Percentiles rank a stretch among this genome's conserved stretches.
Conservation (phyloP, 1,140 invertebrate species). For the Drosophila sucinea region DNA sequence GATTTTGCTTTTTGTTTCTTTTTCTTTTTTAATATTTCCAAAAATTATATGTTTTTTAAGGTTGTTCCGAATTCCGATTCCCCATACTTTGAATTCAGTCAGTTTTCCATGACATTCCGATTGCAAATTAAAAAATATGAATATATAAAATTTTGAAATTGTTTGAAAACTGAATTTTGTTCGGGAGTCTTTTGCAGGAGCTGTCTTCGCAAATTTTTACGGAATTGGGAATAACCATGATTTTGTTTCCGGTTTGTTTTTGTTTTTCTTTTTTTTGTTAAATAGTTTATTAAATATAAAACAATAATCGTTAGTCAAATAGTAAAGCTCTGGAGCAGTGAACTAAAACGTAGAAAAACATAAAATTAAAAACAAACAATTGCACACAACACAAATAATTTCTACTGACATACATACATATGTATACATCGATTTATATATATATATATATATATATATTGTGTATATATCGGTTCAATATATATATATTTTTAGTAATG, state of each 20-base stretch:
- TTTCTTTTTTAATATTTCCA: conserved; percentile 11
- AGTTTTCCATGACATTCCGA: not conserved
- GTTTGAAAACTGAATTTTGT: not conserved
- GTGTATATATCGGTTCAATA: conserved; percentile 33
- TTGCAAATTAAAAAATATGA: not conserved
- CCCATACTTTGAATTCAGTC: conserved; percentile 28
- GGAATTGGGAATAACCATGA: conserved; percentile 2
- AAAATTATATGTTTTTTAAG: conserved; percentile 2
- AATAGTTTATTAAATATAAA: conserved; percentile 35
- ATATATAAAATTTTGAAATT: not conserved
- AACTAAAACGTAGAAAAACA: conserved; percentile 27
- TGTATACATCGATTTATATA: conserved; percentile 43
- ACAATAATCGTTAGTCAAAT: conserved; percentile 56
- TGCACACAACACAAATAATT: conserved; percentile 14
- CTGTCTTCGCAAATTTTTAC: conserved; percentile 7
- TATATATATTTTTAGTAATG: conserved; percentile 16
- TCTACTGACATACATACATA: conserved; percentile 5
- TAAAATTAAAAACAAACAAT: conserved; percentile 12
- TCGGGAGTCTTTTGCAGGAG: not conserved
- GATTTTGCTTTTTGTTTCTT: conserved; percentile 14
- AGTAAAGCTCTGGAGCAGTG: conserved; percentile 48
- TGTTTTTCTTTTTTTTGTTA: not conserved
- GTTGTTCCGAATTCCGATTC: conserved; percentile 21
- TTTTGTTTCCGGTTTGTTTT: not conserved
- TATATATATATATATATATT: conserved; percentile 44